phyloP scores from a whole-genome alignment of 2,888 invertebrate genomes.

The Lasioglossum marginatum region DNA sequence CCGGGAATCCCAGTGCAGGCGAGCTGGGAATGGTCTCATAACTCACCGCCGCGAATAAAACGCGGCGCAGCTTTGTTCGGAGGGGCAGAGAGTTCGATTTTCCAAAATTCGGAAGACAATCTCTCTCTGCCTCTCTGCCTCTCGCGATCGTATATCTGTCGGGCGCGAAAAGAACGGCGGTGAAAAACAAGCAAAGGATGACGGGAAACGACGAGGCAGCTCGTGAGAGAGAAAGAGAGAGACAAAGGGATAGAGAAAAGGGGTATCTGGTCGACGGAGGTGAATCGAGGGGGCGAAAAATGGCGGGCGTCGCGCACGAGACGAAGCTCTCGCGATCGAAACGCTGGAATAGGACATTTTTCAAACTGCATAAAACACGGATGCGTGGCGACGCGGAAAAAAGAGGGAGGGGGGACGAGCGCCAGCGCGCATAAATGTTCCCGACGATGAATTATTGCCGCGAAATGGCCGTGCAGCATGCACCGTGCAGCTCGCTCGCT shows the following conservation, averaged over 20 bases:
- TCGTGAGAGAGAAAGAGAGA: neutral
- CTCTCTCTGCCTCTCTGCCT: neutral
- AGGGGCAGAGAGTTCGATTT: constrained; percentile 4
- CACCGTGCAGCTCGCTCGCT: constrained; percentile 27
- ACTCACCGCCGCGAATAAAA: constrained; percentile 5
- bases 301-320: constrained; percentile 9
- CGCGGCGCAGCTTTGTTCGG: constrained; percentile 14
- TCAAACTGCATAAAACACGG: constrained; percentile 69
- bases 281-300: constrained; percentile 29
- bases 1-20: neutral
- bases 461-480: constrained; percentile 57
- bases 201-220: neutral
- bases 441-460: constrained; percentile 66
- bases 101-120: constrained; percentile 11
- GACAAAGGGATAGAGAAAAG: neutral
- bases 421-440: constrained; percentile 65
- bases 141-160: constrained; percentile 26
- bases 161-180: constrained; percentile 9
- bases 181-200: neutral
- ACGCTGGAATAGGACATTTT: constrained; percentile 74
- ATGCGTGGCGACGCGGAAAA: constrained; percentile 27
- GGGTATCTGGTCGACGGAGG: constrained; percentile 8
- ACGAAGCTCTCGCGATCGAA: constrained; percentile 63
- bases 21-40: constrained; percentile 8
- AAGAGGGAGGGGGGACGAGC: constrained; percentile 26